Percentiles rank a stretch among this genome's conserved stretches.
Conservation (phyloP, 2,888 invertebrate species). For the Galeopsomyia nigrocyanea region DNA sequence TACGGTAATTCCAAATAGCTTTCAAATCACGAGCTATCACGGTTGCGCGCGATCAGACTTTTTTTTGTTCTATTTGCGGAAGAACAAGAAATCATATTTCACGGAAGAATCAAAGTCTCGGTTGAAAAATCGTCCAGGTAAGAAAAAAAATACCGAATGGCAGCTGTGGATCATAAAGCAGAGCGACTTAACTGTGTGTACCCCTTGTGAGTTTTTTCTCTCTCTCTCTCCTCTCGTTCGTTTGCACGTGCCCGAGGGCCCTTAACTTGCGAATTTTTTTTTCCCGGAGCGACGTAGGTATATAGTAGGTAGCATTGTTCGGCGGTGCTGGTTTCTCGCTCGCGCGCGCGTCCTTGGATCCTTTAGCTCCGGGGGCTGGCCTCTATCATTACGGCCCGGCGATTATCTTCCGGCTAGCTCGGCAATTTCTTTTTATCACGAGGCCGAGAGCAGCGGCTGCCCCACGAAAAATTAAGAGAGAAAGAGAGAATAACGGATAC, state of each 20-base stretch:
- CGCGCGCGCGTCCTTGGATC: constrained; percentile 34
- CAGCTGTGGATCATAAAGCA: no score
- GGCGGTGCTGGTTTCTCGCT: not conserved
- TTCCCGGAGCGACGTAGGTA: not conserved
- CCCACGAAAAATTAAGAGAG: constrained; percentile 23
- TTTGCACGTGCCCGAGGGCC: constrained; percentile 4
- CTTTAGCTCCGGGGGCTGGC: constrained; percentile 17
- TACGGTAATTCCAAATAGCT: no score
- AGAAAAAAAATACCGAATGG: no score
- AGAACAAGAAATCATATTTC: no score
- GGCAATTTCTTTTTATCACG: constrained; percentile 40
- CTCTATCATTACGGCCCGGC: constrained; percentile 42
- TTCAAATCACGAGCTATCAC: no score
- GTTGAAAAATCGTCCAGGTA: no score
- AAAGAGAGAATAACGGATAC: constrained; percentile 13
- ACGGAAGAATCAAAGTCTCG: no score
- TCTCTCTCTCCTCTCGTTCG: constrained; percentile 8
- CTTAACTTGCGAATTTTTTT: constrained; percentile 2
- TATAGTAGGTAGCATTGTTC: not conserved
- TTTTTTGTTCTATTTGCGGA: no score
- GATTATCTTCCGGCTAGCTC: constrained; percentile 37
- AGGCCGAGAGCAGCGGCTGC: not conserved
- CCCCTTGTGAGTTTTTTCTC: not conserved
- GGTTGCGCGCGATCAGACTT: no score
- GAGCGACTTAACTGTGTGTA: no score